Conservation (phyloP, 2,113 vertebrate species). For the Stercorarius parasiticus region DNA sequence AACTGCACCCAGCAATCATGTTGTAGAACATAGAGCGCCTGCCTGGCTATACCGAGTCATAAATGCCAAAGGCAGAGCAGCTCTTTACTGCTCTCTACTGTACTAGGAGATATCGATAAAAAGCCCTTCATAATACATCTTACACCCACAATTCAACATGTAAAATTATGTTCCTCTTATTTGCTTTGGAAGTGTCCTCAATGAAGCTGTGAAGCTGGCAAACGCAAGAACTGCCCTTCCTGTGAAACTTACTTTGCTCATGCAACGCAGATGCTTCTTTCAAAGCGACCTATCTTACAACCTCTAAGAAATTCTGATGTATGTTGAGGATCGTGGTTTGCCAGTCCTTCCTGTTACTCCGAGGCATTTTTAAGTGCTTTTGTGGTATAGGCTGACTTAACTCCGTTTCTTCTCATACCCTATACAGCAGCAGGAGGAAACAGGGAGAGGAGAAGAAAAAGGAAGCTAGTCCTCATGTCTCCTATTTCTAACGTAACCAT, state of each 20-base stretch:
- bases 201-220: not conserved
- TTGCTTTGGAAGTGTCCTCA: not conserved
- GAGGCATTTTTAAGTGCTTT: not conserved
- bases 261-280: not conserved
- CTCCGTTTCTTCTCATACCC: not conserved
- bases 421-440: not conserved
- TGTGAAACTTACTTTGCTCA: not conserved
- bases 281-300: not conserved
- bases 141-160: not conserved
- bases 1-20: not conserved
- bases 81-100: not conserved
- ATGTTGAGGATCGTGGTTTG: not conserved
- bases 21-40: not conserved
- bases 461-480: not conserved
- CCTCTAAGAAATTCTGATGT: not conserved
- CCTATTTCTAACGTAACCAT: not conserved
- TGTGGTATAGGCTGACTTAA: not conserved
- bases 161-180: not conserved
- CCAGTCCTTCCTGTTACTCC: not conserved
- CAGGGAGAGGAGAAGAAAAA: not conserved
- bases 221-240: not conserved
- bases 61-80: not conserved
- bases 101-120: not conserved
- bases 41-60: not conserved
- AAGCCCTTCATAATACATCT: not conserved